Evolutionary conservation across 2,888 invertebrate genomes (phyloP), one percentile per base, ranked within the genome.

Genomic region (Pachliopta kotzebuea): DNA sequence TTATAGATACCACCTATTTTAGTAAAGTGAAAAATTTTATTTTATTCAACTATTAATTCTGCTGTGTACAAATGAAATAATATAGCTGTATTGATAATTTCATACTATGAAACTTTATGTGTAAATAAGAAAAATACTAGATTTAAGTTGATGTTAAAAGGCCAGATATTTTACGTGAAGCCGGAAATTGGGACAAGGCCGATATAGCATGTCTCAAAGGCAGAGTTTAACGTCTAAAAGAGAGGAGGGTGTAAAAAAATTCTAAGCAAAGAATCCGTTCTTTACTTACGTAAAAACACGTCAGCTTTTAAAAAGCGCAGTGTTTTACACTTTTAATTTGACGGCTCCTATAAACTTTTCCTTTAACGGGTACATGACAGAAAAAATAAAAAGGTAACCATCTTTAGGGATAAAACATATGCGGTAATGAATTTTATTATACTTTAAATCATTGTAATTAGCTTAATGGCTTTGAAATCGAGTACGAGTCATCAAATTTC

Each of bases 231-330:
- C 21, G 24, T 49, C n/a, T 20, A n/a, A 26, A 26, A 29, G 24
- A 58, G 49, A 11, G 24, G 20, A 58, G 26, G 42, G 18, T 6
- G 45, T 7, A 18, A 45, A 57, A 49, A 58, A 49, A 59, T 50
- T 21, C 50, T 29, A 50, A 50, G 29, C 50, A 50, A 50, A 50
- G 20, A 26, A 20, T 11, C 29, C 50, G 50, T n/a, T 14, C 9
- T 21, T 29, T 29, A 29, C 26, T 58, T 49, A 58, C 21, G 29
- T 57, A 21, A 29, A 59, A 59, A 20, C 49, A 26, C 50, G 50
- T 59, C 26, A 29, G 50, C 50, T 59, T 54, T 59, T 20, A 50
- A 14, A 49, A n/a, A 4, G 45, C n/a, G 24, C 24, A 26, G 14
- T 58, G 29, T 50, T 50, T 21, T 14, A 59, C 17, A 50, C 29